Conservation (phyloP, 2,888 invertebrate genomes). For the Sceliomorpha sp. region DNA sequence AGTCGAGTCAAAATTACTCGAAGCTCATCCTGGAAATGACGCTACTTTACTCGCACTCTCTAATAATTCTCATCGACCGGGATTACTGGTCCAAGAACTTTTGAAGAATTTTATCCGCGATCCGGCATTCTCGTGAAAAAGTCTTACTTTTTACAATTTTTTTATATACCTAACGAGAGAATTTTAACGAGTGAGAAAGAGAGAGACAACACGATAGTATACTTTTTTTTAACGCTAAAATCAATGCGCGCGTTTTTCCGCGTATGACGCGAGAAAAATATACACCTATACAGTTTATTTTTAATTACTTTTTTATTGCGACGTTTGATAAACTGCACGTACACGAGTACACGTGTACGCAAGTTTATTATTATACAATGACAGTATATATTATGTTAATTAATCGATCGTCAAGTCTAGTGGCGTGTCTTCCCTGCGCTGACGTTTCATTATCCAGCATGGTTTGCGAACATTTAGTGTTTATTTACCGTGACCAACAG, state of each 20-base stretch:
- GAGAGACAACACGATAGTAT: too few relatives aligned
- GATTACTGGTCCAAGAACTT: slow-evolving; percentile 23
- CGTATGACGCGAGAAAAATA: too few relatives aligned
- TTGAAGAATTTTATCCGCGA: slow-evolving; percentile 9
- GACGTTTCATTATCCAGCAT: slow-evolving; percentile 26
- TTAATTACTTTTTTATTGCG: too few relatives aligned
- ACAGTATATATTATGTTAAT: slow-evolving; percentile 10
- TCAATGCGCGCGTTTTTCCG: too few relatives aligned
- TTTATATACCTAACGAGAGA: too few relatives aligned
- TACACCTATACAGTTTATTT: too few relatives aligned
- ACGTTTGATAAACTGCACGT: too few relatives aligned
- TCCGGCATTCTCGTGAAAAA: slow-evolving; percentile 7
- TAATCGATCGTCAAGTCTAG: slow-evolving; percentile 27
- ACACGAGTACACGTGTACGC: too few relatives aligned
- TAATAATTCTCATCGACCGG: slow-evolving; percentile 28
- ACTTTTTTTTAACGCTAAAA: too few relatives aligned
- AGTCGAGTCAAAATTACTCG: slow-evolving; percentile 15
- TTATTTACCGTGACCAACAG: slow-evolving; percentile 25
- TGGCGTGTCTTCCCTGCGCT: slow-evolving; percentile 12
- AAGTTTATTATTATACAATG: background rate
- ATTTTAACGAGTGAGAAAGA: too few relatives aligned
- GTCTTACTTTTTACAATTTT: too few relatives aligned
- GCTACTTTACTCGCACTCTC: slow-evolving; percentile 19
- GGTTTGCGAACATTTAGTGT: slow-evolving; percentile 24
- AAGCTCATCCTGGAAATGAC: slow-evolving; percentile 24